Percentiles rank a stretch among this genome's conserved stretches.
Evolutionary conservation across 2,797 vertebrate genomes (phyloP).

Genomic region (Neosalanx taihuensis): DNA sequence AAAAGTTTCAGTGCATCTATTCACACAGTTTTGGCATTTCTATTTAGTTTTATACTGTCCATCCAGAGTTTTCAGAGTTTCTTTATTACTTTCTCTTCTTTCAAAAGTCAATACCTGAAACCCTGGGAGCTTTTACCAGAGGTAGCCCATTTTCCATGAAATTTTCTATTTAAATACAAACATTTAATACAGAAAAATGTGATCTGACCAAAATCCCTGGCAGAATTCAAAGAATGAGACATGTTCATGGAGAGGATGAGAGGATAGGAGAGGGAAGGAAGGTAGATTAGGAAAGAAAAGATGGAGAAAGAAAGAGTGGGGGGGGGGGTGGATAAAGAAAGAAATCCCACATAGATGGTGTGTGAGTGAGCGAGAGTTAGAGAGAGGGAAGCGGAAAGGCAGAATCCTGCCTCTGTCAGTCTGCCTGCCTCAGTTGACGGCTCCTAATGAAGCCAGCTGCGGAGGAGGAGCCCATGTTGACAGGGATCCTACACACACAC

Average conservation of each 20-base stretch:
- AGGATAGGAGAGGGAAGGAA: neutral
- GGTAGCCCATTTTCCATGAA: no score
- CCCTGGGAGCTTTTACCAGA: no score
- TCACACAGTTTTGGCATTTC: no score
- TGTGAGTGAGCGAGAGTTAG: constrained; percentile 1
- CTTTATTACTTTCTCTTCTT: no score
- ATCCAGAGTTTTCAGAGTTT: no score
- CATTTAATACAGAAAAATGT: neutral
- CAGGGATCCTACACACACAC: constrained; percentile 47
- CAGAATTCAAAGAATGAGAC: neutral
- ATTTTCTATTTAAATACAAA: no score
- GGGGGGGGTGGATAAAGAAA: constrained; percentile 38
- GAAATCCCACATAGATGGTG: constrained; percentile 7
- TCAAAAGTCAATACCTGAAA: no score
- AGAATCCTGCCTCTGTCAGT: constrained; percentile 60
- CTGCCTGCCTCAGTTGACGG: constrained; percentile 63
- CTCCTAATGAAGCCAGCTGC: constrained; percentile 68
- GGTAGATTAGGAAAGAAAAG: constrained; percentile 2
- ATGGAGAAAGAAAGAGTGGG: constrained; percentile 40
- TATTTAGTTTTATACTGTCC: no score
- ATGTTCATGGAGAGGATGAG: neutral
- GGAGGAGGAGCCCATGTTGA: constrained; percentile 62
- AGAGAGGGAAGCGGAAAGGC: constrained; percentile 42
- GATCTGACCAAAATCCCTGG: neutral
- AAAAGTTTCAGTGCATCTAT: no score